Evolutionary conservation across 2,797 vertebrate genomes (phyloP).

Genomic region (Rhincodon typus): DNA sequence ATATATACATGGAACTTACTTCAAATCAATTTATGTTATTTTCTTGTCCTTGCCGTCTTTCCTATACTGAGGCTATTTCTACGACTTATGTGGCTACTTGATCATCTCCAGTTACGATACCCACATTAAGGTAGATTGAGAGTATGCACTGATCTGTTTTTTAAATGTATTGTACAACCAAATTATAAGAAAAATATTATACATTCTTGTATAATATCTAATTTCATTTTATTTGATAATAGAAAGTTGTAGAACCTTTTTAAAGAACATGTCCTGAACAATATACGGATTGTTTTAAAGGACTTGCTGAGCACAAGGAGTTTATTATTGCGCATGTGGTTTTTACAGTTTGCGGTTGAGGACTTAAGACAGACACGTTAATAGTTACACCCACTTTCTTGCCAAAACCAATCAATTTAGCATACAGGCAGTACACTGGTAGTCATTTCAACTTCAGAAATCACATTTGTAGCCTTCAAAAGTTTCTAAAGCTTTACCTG

Average conservation of each 20-base stretch:
- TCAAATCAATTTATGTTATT: not conserved
- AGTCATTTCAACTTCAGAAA: not conserved
- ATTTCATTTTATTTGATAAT: not conserved
- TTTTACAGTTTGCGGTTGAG: not conserved
- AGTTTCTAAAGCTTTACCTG: not conserved
- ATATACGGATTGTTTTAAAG: not conserved
- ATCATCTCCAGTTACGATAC: not conserved
- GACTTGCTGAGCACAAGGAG: not conserved
- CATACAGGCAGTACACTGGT: not conserved
- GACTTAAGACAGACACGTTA: not conserved
- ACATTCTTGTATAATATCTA: not conserved
- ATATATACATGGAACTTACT: too few relatives aligned
- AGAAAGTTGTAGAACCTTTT: not conserved
- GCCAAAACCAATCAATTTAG: conserved; percentile 3
- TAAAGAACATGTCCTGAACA: not conserved
- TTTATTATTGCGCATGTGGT: not conserved
- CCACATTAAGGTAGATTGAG: not conserved
- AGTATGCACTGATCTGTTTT: not conserved
- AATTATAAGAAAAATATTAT: not conserved
- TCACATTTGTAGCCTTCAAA: not conserved
- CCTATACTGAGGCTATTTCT: not conserved
- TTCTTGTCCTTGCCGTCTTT: not conserved
- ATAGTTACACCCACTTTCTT: not conserved
- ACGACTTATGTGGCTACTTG: not conserved
- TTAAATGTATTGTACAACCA: not conserved